Base-by-base conservation (phyloP, 2,113 vertebrate genomes). In the Pterocles orientalis region DNA sequence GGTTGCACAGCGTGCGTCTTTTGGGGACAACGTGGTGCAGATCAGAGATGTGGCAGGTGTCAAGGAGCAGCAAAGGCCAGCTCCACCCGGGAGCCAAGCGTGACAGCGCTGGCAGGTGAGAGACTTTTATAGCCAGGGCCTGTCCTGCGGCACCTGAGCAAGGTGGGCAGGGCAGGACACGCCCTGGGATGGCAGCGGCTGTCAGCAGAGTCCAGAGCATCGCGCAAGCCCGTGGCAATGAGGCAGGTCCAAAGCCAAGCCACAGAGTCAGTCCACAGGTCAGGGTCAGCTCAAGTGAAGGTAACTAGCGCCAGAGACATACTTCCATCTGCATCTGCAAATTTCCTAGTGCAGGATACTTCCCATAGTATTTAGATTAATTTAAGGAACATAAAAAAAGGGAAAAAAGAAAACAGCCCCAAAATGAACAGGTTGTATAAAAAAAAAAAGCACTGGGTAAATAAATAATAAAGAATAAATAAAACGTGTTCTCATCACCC, bases 171-270 rank as follows among this genome's bases (percentile, higher is more conserved):
- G 70, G 25, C 45, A 65, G 70, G 45, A 60, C n/a, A 39, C 58
- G 56, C 18, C 65, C 50, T 65, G 50, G 33, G 7, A 48, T 5
- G 9, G 26, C 82, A 90, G 68, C 28, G 0, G 0, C 15, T 12
- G 28, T 39, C 50, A 70, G 71, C 54, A 61, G 82, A 79, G 56
- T 33, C 56, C 31, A 41, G 34, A 60, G 19, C 60, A 28, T 34
- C 4, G 0, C 12, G 28, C 26, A 56, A 60, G 76, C 24, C 50
- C 69, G 26, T 34, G 45, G 39, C 4, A 2, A 19, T 45, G 41
- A 41, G 41, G 41, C 41, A 41, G 41, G 41, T 41, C 41, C 41
- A 41, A 41, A 41, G 41, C 12, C 48, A 83, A n/a, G 61, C 15
- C 28, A 31, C 21, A 75, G 50, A 70, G 68, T 23, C 47, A 53